A percentile compares a stretch with the other conserved stretches of the same genome.
phyloP scores from a whole-genome alignment of 2,888 invertebrate species.

The Cephus sareptanus region DNA sequence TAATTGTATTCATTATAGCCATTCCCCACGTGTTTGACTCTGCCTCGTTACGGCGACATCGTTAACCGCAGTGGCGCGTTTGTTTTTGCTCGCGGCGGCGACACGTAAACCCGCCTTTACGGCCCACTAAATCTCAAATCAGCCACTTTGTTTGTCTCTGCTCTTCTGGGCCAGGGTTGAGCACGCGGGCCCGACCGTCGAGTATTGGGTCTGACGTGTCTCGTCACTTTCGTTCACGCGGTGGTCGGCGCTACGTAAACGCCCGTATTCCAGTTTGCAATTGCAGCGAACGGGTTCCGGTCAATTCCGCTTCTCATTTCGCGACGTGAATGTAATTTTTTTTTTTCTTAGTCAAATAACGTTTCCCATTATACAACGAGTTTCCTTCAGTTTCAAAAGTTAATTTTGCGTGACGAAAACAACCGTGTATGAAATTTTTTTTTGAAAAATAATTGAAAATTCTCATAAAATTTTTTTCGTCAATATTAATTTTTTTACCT shows the following conservation, averaged over 20 bases:
- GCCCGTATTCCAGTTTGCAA: not conserved
- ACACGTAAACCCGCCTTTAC: slow-evolving; percentile 21
- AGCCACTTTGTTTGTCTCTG: slow-evolving; percentile 36
- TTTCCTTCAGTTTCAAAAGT: not conserved
- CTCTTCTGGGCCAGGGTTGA: not conserved
- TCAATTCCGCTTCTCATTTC: too few relatives aligned
- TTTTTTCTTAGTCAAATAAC: not conserved
- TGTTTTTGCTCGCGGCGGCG: slow-evolving; percentile 28
- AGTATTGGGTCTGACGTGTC: not conserved
- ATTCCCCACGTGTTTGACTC: slow-evolving; percentile 24
- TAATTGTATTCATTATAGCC: slow-evolving; percentile 41
- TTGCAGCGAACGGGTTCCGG: too few relatives aligned
- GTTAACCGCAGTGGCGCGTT: slow-evolving; percentile 26
- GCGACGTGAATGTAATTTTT: too few relatives aligned
- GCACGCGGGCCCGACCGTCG: not conserved
- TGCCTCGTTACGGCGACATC: slow-evolving; percentile 33
- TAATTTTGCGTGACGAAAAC: not conserved
- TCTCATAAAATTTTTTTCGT: not conserved
- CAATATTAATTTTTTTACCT: not conserved
- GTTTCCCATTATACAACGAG: not conserved
- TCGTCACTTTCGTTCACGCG: not conserved
- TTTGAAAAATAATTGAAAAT: not conserved
- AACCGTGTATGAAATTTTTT: not conserved
- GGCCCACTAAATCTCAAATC: slow-evolving; percentile 35
- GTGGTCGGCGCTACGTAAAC: not conserved